Evolutionary conservation across 2,797 vertebrate genomes (phyloP), one percentile per base, ranked within the genome.

Genomic region (Telmatherina bonti): DNA sequence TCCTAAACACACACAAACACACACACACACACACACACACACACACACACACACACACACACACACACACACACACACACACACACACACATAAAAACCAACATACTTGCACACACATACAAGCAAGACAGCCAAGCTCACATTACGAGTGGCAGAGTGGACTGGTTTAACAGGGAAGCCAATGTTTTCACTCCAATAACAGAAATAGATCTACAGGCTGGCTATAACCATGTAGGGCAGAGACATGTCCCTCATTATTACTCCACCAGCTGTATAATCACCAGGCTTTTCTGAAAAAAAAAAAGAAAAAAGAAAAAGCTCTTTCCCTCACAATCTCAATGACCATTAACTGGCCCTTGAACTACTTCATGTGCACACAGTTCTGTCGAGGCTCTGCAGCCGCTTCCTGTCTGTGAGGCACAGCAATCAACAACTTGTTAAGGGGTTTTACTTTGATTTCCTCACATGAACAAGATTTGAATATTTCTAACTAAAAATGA

Each of bases 401-500:
- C 52, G 61, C 83, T 91, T 92, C 85, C 92, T 89, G 88, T 87
- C 92, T 86, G 79, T 27, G 78, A 87, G 85, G 87, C 88, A 82
- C 79, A 83, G 83, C 89, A 91, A 91, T 91, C 87, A 90, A 77
- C 80, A 62, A 88, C 91, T 91, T 91, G 89, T 93, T 92, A 91
- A 84, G 72, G 74, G 74, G 81, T 62, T 92, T 89, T 72, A 88
- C 92, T 93, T 93, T 92, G 91, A 93, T 94, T 91, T 92, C 85
- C 90, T 92, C 90, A 91, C 90, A 89, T 60, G 74, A 85, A 84
- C 83, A 71, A 72, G 78, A 94, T 94, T 94, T 94, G 89, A 94
- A 94, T 94, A 94, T 94, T 93, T 94, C 92, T 88, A 82, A 87
- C 60, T 88, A 88, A 93, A n/a, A 91, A 94, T 93, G 91, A 95